Evolutionary conservation across 2,888 invertebrate species (phyloP), one percentile per base, ranked within the genome.

Genomic region (Cheilosia grossa): DNA sequence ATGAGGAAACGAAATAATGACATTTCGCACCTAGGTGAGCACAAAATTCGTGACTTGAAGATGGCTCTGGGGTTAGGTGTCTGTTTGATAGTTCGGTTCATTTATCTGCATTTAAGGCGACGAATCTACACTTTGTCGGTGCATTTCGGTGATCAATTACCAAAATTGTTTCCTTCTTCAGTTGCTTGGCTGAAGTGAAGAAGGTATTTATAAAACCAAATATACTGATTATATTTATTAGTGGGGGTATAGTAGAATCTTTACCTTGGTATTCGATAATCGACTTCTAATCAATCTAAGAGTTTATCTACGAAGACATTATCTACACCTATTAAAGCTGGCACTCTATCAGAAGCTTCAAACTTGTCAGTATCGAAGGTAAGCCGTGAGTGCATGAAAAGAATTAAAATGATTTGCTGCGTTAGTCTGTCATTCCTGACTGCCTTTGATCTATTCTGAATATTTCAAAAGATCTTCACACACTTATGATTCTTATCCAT

Each of bases 31-130:
- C 33, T 15, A 21, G 58, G 47, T 54, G 47, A 47, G 47, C 63
- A 37, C 33, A 53, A 74, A 47, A 56, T 47, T 74, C 74, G 64
- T 74, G 74, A 74, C 74, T 64, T 0, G 56, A 74, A 56, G 74
- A 74, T 74, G 74, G 27, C 56, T 47, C 15, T 4, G 4, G 0
- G 4, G 13, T 9, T 4, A 64, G 64, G 74, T 64, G 37, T 74
- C 64, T 64, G 37, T 73, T 21, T 24, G 9, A 47, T 47, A n/a
- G 53, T 47, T 47, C n/a, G 6, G 6, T 17, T 24, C 30, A 21
- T 4, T 21, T 30, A 19, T 58, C 53, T 42, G 27, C 27, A 33
- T 51, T 54, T 47, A 40, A 47, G 47, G 21, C 37, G 64, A 63
- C 21, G 17, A 64, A 74, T 63, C 63, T 24, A 47, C 74, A 64